These are phyloP conservation scores for Echinops telfairi DNA, from an alignment of 2,113 vertebrate genomes.

Conservation along the genomic window DNA sequence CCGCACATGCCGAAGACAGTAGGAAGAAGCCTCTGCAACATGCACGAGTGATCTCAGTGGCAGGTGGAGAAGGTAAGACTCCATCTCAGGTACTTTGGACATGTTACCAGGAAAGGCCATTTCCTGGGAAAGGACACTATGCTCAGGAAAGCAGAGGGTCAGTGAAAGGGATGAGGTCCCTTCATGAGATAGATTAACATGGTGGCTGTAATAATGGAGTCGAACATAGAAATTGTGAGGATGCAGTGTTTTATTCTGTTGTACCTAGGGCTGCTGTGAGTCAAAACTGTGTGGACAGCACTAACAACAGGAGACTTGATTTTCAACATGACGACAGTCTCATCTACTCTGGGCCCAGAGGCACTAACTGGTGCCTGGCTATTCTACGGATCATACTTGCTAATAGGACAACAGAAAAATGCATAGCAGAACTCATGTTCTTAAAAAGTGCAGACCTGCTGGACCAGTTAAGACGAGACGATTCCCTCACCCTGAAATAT, in stretches of 20 bases:
- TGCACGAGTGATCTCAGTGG: background rate
- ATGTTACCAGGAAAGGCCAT: no score
- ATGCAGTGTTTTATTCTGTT: no score
- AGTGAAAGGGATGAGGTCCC: no score
- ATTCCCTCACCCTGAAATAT: background rate
- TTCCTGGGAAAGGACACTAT: no score
- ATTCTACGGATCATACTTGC: background rate
- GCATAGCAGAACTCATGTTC: background rate
- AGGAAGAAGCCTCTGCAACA: slow-evolving; percentile 5
- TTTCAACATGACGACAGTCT: background rate
- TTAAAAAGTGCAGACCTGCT: background rate
- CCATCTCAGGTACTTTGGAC: no score
- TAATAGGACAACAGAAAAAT: background rate
- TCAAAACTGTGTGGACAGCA: background rate
- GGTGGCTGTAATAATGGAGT: no score
- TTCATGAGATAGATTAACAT: no score
- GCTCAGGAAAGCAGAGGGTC: no score
- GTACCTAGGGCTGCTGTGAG: no score
- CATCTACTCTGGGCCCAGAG: background rate
- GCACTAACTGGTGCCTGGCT: background rate
- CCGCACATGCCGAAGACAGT: background rate
- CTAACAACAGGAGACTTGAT: background rate
- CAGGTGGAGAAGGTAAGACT: no score
- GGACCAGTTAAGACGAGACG: background rate
- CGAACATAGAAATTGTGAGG: no score